Evolutionary conservation across 2,888 invertebrate genomes (phyloP), one percentile per base, ranked within the genome.

Genomic region (Hofmannophila pseudospretella): DNA sequence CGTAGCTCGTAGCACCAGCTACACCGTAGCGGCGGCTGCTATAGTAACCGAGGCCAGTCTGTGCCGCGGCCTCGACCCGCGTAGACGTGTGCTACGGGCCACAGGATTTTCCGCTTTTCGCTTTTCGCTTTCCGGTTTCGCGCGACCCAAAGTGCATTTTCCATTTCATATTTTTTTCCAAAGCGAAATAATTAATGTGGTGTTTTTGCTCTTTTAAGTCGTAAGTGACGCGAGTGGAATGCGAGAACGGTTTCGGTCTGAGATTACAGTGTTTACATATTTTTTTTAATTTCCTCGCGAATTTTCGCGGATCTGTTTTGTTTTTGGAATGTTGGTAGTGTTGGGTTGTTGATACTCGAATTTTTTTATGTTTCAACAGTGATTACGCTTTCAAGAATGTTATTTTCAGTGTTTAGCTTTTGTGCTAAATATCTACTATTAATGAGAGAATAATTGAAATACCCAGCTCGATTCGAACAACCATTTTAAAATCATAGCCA

Each of bases 41-140:
- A 82, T 82, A 81, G 82, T 67, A 78, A 82, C 82, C 45, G 54
- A 14, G n/a, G n/a, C 65, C 79, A 82, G 81, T 82, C 68, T 66
- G 61, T 60, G 63, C 58, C 69, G 68, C 66, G 73, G 59, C 58
- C 59, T 54, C 70, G 60, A 47, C 47, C 60, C 66, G 77, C 77
- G 77, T 76, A 77, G 76, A 79, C 84, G 79, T 61, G 62, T 45
- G 45, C 47, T 38, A 45, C 45, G 54, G 16, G n/a, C n/a, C n/a
- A n/a, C n/a, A n/a, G 16, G 16, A 16, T 16, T 16, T 16, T 16
- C 16, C 16, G 16, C 16, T 16, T 16, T 16, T 16, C 45, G n/a
- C n/a, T 16, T 16, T 16, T 5, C 16, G 16, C 16, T 16, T 16
- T 16, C 5, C 45, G n/a, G 43, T 44, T 51, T 51, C 47, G 42